Conservation (phyloP, 2,888 invertebrate species). For the Pristionchus japonicus region DNA sequence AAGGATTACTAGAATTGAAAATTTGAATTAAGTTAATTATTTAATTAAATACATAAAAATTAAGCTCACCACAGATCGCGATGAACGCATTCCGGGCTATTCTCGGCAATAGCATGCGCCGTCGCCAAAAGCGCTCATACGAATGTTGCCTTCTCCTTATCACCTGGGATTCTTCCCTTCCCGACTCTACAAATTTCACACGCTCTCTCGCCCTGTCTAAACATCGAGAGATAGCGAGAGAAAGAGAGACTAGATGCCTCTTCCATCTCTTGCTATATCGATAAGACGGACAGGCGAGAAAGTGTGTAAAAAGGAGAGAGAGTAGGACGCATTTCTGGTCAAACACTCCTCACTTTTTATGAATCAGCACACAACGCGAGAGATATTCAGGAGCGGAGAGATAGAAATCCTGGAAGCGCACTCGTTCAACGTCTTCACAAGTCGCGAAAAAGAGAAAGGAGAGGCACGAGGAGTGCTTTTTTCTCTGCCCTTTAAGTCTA, state of each 20-base stretch:
- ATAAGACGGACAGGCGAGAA: too few relatives aligned
- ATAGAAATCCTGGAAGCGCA: too few relatives aligned
- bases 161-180: not conserved
- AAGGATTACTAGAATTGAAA: not conserved
- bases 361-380: not conserved
- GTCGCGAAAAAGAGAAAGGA: not conserved
- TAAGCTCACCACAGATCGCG: not conserved
- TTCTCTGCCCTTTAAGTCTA: too few relatives aligned
- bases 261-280: too few relatives aligned
- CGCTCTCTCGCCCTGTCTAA: not conserved
- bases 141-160: not conserved
- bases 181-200: not conserved
- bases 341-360: not conserved
- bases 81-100: not conserved
- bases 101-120: not conserved
- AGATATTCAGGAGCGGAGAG: too few relatives aligned
- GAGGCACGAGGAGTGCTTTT: not conserved
- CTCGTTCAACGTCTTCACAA: too few relatives aligned
- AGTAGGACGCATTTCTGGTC: not conserved
- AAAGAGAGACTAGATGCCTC: too few relatives aligned
- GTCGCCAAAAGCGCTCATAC: not conserved
- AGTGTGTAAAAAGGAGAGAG: too few relatives aligned
- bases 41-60: not conserved
- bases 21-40: not conserved
- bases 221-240: not conserved